Evolutionary conservation across 1,140 invertebrate genomes (phyloP).

Genomic region (Drosophila pachea): DNA sequence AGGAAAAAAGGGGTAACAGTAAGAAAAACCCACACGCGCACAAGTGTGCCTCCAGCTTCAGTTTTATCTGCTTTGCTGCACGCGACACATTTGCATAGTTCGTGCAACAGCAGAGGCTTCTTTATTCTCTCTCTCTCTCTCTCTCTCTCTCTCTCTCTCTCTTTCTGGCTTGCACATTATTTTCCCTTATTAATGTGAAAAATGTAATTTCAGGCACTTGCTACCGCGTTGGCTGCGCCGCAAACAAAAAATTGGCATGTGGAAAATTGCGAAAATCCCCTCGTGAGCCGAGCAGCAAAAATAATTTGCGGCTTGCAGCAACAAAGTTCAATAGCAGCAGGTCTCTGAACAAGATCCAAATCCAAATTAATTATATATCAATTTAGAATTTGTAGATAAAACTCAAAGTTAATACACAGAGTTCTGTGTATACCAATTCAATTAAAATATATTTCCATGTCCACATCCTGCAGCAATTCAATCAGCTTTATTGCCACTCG

Average conservation of each 20-base stretch:
- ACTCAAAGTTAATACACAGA: too few species aligned
- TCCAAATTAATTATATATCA: slow-evolving; percentile 11
- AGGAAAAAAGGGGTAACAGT: slow-evolving; percentile 5
- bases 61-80: slow-evolving; percentile 69
- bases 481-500: too few species aligned
- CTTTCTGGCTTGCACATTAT: slow-evolving; percentile 9
- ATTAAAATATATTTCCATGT: too few species aligned
- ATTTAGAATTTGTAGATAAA: not conserved
- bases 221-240: slow-evolving; percentile 31
- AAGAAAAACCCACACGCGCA: slow-evolving; percentile 28
- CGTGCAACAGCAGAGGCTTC: slow-evolving; percentile 48
- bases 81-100: slow-evolving; percentile 72
- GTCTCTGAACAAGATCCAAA: not conserved
- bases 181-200: slow-evolving; percentile 69
- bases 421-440: too few species aligned
- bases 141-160: too few species aligned
- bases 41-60: slow-evolving; percentile 52
- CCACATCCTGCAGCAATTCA: too few species aligned
- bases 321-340: slow-evolving; percentile 24
- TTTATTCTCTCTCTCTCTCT: too few species aligned
- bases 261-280: slow-evolving; percentile 50
- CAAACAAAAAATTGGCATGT: slow-evolving; percentile 52
- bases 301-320: slow-evolving; percentile 28
- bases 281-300: slow-evolving; percentile 18
- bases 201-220: slow-evolving; percentile 71